Evolutionary conservation across 2,113 vertebrate genomes (phyloP).

Genomic region (Laticauda colubrina): DNA sequence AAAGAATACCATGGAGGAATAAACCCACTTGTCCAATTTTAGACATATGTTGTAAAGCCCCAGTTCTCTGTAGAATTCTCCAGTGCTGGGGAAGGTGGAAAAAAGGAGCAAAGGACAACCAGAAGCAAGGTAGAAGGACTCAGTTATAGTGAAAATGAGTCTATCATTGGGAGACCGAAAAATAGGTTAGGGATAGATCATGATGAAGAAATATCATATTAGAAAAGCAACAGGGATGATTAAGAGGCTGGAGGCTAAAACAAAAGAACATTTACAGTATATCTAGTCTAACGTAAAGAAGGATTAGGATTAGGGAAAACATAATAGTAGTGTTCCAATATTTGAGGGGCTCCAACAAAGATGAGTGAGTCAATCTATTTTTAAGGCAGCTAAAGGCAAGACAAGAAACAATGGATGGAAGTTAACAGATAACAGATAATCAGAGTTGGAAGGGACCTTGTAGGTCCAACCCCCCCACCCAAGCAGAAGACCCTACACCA

Average conservation of each 20-base stretch:
- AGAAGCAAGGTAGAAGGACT: neutral
- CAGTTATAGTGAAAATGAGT: neutral
- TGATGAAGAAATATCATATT: neutral
- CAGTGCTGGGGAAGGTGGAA: neutral
- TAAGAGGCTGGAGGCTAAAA: neutral
- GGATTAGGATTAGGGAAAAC: neutral
- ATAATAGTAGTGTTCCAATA: neutral
- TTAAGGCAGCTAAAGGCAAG: neutral
- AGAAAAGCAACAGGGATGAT: neutral
- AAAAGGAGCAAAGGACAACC: neutral
- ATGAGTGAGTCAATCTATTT: neutral
- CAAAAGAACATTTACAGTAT: neutral
- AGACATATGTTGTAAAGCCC: neutral
- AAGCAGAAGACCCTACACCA: too few species aligned
- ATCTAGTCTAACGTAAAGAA: neutral
- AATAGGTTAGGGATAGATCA: neutral
- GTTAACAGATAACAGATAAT: too few species aligned
- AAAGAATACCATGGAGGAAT: neutral
- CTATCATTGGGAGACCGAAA: neutral
- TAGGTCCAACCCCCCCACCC: too few species aligned
- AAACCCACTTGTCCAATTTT: neutral
- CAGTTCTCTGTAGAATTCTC: neutral
- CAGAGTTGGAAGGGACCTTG: too few species aligned
- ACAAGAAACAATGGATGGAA: neutral
- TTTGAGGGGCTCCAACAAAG: neutral